These are phyloP conservation scores for Sinella curviseta DNA, from an alignment of 1,140 invertebrate genomes.

Conservation along the genomic window DNA sequence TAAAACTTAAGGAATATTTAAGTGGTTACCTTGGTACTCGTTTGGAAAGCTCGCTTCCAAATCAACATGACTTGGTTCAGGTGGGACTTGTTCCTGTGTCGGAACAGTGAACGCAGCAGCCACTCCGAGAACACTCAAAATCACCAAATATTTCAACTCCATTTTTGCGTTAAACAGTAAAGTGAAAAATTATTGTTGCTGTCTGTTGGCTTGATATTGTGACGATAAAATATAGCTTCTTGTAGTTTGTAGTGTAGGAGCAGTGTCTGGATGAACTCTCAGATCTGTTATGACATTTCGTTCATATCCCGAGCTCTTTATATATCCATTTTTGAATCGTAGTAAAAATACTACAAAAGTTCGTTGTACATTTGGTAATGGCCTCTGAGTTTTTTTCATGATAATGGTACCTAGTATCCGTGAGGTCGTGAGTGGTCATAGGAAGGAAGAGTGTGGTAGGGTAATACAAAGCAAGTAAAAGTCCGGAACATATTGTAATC, in stretches of 20 bases:
- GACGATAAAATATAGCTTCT: too few relatives aligned
- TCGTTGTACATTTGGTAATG: too few relatives aligned
- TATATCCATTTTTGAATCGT: too few relatives aligned
- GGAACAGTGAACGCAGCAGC: not conserved
- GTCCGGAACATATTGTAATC: conserved; percentile 8
- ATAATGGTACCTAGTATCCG: not conserved
- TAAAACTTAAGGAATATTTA: too few relatives aligned
- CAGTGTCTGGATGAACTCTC: not conserved
- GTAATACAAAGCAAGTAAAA: not conserved
- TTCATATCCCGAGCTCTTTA: not conserved
- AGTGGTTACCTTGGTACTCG: not conserved
- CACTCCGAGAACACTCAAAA: not conserved
- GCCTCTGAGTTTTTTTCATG: too few relatives aligned
- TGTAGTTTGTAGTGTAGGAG: too few relatives aligned
- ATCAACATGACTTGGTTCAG: not conserved
- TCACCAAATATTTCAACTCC: not conserved
- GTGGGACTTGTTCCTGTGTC: not conserved
- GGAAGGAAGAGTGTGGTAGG: not conserved
- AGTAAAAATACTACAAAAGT: too few relatives aligned
- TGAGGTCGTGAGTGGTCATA: not conserved
- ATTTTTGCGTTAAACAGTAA: not conserved
- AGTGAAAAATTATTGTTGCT: too few relatives aligned
- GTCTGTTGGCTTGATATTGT: too few relatives aligned
- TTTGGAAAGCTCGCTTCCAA: not conserved
- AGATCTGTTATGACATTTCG: not conserved